Conservation (phyloP, 1,140 invertebrate species). For the Nymphalis io region DNA sequence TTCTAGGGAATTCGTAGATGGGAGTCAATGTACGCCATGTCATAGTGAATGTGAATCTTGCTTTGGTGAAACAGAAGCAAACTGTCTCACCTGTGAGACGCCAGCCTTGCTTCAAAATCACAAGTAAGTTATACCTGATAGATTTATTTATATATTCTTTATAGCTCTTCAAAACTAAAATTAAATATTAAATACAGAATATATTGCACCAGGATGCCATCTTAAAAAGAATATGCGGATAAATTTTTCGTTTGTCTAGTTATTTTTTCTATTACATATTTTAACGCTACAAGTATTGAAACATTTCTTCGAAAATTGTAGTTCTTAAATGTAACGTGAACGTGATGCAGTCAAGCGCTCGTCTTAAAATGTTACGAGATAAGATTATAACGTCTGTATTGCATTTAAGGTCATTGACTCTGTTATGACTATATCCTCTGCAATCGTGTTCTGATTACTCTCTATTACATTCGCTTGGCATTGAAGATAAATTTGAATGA, state of each 20-base stretch:
- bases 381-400: slow-evolving; percentile 4
- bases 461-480: not conserved
- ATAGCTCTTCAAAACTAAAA: not conserved
- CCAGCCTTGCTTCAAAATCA: slow-evolving; percentile 85
- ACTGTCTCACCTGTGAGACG: slow-evolving; percentile 85
- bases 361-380: not conserved
- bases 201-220: no score
- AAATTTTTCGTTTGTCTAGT: not conserved
- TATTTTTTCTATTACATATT: no score
- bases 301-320: no score
- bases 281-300: no score
- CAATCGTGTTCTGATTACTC: not conserved
- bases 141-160: slow-evolving; percentile 15
- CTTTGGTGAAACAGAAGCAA: slow-evolving; percentile 84
- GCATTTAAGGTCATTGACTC: not conserved
- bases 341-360: not conserved
- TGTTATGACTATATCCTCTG: not conserved
- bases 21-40: slow-evolving; percentile 84
- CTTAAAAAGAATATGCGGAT: no score
- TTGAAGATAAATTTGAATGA: no score
- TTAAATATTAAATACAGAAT: no score
- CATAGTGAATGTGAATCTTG: slow-evolving; percentile 87
- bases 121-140: slow-evolving; percentile 51
- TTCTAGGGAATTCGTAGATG: slow-evolving; percentile 75
- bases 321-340: no score